These are phyloP conservation scores for Platynereis dumerilii DNA, from an alignment of 2,888 invertebrate species.

Conservation along the genomic window DNA sequence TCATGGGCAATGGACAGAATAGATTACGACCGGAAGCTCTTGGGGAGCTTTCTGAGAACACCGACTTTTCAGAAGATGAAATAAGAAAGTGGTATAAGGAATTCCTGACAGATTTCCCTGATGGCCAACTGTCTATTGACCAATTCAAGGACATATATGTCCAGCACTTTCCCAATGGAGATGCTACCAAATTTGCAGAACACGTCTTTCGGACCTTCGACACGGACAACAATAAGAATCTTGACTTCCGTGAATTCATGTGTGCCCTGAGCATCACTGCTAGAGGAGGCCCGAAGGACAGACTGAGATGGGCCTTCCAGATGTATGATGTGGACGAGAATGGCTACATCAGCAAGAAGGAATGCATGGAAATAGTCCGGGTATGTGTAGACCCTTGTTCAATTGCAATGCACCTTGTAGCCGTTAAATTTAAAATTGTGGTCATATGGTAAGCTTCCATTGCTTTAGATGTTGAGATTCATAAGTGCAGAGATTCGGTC, in stretches of 20 bases:
- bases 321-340: conserved; percentile 32
- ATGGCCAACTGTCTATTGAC: conserved; percentile 22
- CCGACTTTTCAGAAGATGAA: conserved; percentile 27
- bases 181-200: conserved; percentile 29
- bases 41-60: conserved; percentile 22
- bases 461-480: too few relatives aligned
- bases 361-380: conserved; percentile 22
- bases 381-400: conserved; percentile 6
- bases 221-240: conserved; percentile 10
- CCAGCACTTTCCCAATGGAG: conserved; percentile 29
- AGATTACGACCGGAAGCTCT: conserved; percentile 25
- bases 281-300: conserved; percentile 17
- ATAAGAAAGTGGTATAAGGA: conserved; percentile 25
- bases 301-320: conserved; percentile 26
- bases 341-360: conserved; percentile 23
- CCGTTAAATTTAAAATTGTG: not conserved
- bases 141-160: conserved; percentile 26
- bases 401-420: not conserved
- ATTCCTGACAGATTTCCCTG: conserved; percentile 27
- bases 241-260: conserved; percentile 22
- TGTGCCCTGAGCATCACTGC: conserved; percentile 26
- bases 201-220: conserved; percentile 30
- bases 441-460: too few relatives aligned
- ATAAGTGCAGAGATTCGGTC: too few relatives aligned
- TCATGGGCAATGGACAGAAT: conserved; percentile 19